A percentile compares a stretch with the other conserved stretches of the same genome.
Evolutionary conservation across 2,888 invertebrate genomes (phyloP).

Genomic region (Tipula unca): DNA sequence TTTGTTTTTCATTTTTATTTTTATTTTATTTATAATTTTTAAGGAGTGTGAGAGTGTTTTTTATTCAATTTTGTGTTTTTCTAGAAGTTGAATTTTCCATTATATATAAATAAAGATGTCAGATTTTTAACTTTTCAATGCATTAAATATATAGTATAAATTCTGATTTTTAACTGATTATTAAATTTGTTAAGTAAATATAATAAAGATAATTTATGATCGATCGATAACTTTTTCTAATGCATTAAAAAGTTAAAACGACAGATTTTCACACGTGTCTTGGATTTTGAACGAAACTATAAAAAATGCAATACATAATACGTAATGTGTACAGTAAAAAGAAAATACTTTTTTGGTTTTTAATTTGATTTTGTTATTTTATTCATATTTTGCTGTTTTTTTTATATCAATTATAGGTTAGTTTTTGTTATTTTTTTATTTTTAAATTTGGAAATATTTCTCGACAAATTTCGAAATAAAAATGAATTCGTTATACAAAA

Average conservation of each 20-base stretch:
- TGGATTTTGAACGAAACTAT: conserved; percentile 21
- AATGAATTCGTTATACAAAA: neutral
- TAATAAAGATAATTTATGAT: too few relatives aligned
- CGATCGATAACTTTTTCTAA: too few relatives aligned
- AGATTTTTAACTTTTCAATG: neutral
- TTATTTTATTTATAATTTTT: neutral
- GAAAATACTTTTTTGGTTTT: neutral
- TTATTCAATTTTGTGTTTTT: neutral
- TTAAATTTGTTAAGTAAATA: neutral
- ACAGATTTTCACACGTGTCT: conserved; percentile 21
- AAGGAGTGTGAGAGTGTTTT: neutral
- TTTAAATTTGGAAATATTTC: neutral
- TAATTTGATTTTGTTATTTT: neutral
- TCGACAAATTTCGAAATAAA: neutral
- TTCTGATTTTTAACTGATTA: neutral
- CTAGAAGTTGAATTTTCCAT: neutral
- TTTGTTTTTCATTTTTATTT: conserved; percentile 2
- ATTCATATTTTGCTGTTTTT: neutral
- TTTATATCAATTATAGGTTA: neutral
- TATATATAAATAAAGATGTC: neutral
- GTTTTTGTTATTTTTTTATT: conserved; percentile 8
- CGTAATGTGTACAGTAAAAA: neutral
- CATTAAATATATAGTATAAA: neutral
- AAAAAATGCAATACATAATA: neutral
- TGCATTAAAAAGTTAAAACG: neutral